Evolutionary conservation across 1,140 invertebrate genomes (phyloP).

Genomic region (Octopus sinensis): DNA sequence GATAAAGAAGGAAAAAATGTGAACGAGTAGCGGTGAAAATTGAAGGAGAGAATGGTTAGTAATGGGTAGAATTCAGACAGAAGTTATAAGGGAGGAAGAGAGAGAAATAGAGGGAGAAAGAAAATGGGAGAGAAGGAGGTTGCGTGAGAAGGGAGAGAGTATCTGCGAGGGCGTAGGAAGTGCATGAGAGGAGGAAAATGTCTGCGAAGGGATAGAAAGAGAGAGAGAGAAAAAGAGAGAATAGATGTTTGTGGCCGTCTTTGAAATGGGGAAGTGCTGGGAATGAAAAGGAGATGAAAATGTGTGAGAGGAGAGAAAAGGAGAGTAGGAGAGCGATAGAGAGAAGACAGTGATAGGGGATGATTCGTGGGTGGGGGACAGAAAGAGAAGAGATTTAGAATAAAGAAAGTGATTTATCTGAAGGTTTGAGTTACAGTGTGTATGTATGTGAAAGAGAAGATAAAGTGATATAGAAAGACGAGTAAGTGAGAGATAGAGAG

Average conservation of each 20-base stretch:
- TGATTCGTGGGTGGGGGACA: not conserved
- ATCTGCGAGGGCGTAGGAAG: not conserved
- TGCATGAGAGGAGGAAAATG: conserved; percentile 14
- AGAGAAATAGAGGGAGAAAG: not conserved
- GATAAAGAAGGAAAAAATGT: conserved; percentile 7
- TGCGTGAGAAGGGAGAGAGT: not conserved
- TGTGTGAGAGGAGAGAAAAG: conserved; percentile 2
- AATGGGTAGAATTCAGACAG: not conserved
- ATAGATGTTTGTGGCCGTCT: not conserved
- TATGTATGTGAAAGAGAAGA: no score
- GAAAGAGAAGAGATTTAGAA: not conserved
- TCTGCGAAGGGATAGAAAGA: not conserved
- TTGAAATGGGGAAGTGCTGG: not conserved
- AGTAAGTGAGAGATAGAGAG: not conserved
- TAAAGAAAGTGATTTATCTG: no score
- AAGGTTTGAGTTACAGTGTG: no score
- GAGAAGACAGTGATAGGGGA: not conserved
- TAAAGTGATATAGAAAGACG: no score
- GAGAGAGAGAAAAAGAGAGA: not conserved
- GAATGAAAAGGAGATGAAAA: not conserved
- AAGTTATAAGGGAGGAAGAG: not conserved
- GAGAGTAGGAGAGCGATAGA: conserved; percentile 17
- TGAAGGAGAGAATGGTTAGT: not conserved
- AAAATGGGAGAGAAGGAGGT: not conserved
- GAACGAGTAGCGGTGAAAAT: not conserved